Evolutionary conservation across 2,888 invertebrate genomes (phyloP), one percentile per base, ranked within the genome.

Genomic region (Eristalis tenax): DNA sequence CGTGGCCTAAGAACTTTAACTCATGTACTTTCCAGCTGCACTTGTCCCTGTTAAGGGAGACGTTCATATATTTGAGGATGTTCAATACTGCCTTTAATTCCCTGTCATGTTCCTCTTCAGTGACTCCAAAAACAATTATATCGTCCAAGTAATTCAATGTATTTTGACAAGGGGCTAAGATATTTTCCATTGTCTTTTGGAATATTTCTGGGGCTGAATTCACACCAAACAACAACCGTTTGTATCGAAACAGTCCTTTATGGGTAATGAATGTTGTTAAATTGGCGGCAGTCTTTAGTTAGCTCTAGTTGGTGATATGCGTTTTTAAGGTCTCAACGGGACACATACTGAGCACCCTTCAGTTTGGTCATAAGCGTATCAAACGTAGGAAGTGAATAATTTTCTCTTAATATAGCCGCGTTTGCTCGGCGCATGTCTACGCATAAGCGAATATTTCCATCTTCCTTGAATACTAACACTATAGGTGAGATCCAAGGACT

Each of bases 361-460:
- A 59, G 15, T 26, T 59, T 59, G 5, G 89, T 71, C 69, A 89
- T 79, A 26, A 90, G 88, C 1, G 73, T 66, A 13, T 91, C 89
- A 70, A 90, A 88, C 6, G 88, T 89, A 64, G 89, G 91, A 69
- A 89, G 75, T 57, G 88, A 74, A 32, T 76, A 82, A 56, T 79
- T 86, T 74, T 73, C 78, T 35, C 74, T 50, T 32, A 64, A 89
- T n/a, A 91, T 90, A 4, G 91, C 91, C 77, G 79, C 88, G 86
- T 92, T 92, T 79, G 91, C 89, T 35, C 91, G 82, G 10, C 90
- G 85, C 90, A 92, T 92, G 83, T 92, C 92, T 28, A 92, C 82
- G 83, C 92, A 91, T 38, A 92, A 89, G 11, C 91, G 81, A 35
- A 92, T 90, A 38, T 90, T 90, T 3, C 89, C 90, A 79, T 90